Percentiles rank a stretch among this genome's conserved stretches.
Evolutionary conservation across 2,888 invertebrate species (phyloP).

Genomic region (Helobdella robusta): DNA sequence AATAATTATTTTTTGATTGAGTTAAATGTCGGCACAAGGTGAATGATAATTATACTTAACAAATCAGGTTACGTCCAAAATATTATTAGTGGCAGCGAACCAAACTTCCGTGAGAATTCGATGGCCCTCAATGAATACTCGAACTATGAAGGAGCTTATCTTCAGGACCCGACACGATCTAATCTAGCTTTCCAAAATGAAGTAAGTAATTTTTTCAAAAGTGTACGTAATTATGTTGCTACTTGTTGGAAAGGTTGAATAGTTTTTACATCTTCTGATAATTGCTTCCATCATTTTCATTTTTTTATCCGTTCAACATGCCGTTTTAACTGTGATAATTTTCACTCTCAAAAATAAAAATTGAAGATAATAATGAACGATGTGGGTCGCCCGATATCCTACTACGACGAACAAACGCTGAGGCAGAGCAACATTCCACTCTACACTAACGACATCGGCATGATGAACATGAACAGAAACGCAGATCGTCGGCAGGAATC

Average conservation of each 20-base stretch:
- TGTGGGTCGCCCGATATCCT: background rate
- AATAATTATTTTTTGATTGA: too few relatives aligned
- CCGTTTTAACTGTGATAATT: background rate
- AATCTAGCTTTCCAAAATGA: constrained; percentile 18
- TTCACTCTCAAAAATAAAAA: background rate
- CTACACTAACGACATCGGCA: background rate
- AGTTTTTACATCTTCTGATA: too few relatives aligned
- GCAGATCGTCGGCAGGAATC: background rate
- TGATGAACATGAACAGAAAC: constrained; percentile 1
- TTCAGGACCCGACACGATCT: background rate
- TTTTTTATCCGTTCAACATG: too few relatives aligned
- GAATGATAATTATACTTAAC: too few relatives aligned
- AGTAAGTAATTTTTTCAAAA: background rate
- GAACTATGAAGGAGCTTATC: constrained; percentile 5
- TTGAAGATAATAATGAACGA: constrained; percentile 9
- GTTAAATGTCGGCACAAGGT: too few relatives aligned
- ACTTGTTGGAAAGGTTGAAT: too few relatives aligned
- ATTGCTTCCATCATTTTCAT: too few relatives aligned
- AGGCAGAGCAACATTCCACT: background rate
- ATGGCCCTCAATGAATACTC: background rate
- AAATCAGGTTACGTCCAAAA: background rate
- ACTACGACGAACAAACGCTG: background rate
- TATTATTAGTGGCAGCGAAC: constrained; percentile 13
- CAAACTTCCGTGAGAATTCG: background rate
- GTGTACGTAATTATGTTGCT: too few relatives aligned